Conservation (phyloP, 2,113 vertebrate genomes). For the Halcyon senegalensis region DNA sequence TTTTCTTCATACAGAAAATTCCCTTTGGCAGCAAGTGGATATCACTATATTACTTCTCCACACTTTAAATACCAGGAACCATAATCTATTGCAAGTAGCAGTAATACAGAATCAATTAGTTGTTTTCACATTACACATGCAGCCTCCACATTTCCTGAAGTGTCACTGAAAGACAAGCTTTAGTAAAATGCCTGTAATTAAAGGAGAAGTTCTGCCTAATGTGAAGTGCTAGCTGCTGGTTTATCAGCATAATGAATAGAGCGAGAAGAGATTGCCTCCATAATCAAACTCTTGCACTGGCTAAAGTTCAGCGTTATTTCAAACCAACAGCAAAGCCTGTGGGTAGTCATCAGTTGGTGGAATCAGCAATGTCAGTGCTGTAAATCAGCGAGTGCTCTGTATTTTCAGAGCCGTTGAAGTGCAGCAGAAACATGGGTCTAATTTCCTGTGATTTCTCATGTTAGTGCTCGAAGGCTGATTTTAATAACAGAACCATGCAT, state of each 20-base stretch:
- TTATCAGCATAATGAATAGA: slow-evolving; percentile 58
- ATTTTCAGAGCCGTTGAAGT: slow-evolving; percentile 1
- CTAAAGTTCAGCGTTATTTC: slow-evolving; percentile 31
- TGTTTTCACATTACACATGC: slow-evolving; percentile 20
- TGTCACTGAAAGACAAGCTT: slow-evolving; percentile 17
- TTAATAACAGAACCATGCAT: slow-evolving; percentile 57
- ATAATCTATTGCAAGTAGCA: neutral
- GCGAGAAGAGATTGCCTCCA: slow-evolving; percentile 14
- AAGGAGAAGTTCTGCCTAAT: slow-evolving; percentile 16
- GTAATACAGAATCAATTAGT: slow-evolving; percentile 24
- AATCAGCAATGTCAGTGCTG: neutral
- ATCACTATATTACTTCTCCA: neutral
- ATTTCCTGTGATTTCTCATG: slow-evolving; percentile 70
- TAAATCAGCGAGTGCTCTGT: neutral
- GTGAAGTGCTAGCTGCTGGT: slow-evolving; percentile 16
- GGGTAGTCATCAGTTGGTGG: slow-evolving; percentile 41
- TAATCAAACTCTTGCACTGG: slow-evolving; percentile 29
- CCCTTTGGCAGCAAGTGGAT: neutral
- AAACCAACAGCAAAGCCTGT: slow-evolving; percentile 51
- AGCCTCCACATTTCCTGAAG: slow-evolving; percentile 22
- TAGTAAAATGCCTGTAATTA: slow-evolving; percentile 61
- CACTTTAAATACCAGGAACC: neutral
- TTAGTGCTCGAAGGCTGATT: slow-evolving; percentile 40
- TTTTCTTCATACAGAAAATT: neutral
- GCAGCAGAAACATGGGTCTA: slow-evolving; percentile 42